Evolutionary conservation across 2,888 invertebrate species (phyloP).

Genomic region (Phengaris alcon): DNA sequence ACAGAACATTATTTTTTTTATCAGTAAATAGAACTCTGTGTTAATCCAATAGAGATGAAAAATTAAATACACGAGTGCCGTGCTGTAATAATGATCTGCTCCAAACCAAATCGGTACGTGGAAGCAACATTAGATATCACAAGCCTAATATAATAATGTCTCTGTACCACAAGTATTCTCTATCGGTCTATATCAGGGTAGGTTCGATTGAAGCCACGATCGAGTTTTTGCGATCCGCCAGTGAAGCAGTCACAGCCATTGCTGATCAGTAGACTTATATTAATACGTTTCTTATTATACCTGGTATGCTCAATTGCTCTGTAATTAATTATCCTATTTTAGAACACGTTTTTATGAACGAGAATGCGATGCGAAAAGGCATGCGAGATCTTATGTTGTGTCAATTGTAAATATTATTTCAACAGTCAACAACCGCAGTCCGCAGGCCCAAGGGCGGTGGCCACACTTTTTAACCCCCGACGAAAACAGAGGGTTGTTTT

Average conservation of each 20-base stretch:
- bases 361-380: not conserved
- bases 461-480: not conserved
- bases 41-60: too few relatives aligned
- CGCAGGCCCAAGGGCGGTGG: not conserved
- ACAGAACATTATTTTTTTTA: too few relatives aligned
- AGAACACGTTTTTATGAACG: not conserved
- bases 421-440: too few relatives aligned
- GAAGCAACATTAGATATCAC: too few relatives aligned
- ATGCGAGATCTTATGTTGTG: too few relatives aligned
- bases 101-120: too few relatives aligned
- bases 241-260: not conserved
- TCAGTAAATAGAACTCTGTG: too few relatives aligned
- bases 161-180: constrained; percentile 1
- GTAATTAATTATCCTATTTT: constrained; percentile 17
- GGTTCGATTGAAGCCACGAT: constrained; percentile 29
- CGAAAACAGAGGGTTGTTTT: too few relatives aligned
- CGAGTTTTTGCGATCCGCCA: constrained; percentile 41
- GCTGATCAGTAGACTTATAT: not conserved
- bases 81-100: too few relatives aligned
- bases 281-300: constrained; percentile 40
- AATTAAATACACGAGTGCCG: too few relatives aligned
- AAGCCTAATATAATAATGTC: too few relatives aligned
- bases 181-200: not conserved
- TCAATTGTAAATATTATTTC: too few relatives aligned
- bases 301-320: constrained; percentile 31